Base-by-base conservation (phyloP, 2,888 invertebrate genomes). In the Epinotia ramella region DNA sequence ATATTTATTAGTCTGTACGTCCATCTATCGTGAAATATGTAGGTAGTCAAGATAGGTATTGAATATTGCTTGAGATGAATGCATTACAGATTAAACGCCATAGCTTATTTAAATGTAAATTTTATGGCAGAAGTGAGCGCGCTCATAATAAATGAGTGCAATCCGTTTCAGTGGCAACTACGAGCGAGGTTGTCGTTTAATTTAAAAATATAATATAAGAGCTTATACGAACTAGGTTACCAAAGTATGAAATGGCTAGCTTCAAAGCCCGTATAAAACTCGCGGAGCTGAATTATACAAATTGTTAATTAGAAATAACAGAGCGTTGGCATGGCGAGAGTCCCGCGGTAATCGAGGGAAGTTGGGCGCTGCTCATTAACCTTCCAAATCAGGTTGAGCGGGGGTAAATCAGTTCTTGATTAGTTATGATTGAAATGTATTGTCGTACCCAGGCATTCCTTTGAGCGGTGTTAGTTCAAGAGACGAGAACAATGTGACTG, bases 71-170 rank as follows among this genome's bases (percentile, higher is more conserved):
- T 16, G 5, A 49, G 49, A 49, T 49, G 13, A 16, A 49, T 6
- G 40, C 40, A 0, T 40, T 67, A 16, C 33, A 33, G 28, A 66
- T n/a, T 28, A 33, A 12, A 33, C 33, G 2, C 18, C 9, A n/a
- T 11, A 53, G 56, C 18, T 57, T 56, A 67, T 57, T 67, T 56
- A 67, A 67, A 57, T 67, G 57, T 56, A 20, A 67, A 67, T 67
- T 20, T 67, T 12, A 57, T 40, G 40, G 53, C 53, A 67, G 53
- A 67, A 67, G 53, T 67, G 66, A 33, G 62, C 62, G 33, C 46
- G 40, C 67, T 13, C 67, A 57, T 18, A 67, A 18, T 20, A 33
- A 57, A 57, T 56, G 28, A 56, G 66, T 24, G 53, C 65, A 24
- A 49, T 33, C 66, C 28, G 33, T 66, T 28, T 33, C 62, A 62